phyloP scores from a whole-genome alignment of 2,888 invertebrate genomes.

The Oxycera nigricornis region DNA sequence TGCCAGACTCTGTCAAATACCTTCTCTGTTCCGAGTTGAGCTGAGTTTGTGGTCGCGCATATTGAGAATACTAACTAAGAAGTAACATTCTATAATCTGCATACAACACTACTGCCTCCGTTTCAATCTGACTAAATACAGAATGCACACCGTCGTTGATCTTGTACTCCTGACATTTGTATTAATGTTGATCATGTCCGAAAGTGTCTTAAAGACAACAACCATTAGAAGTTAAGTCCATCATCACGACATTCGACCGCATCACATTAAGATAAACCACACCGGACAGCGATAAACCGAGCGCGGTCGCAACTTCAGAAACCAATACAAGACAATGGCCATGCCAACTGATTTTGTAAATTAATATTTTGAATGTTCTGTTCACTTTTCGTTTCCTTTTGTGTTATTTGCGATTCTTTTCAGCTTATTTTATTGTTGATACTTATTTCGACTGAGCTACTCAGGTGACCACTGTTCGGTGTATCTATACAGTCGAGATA shows the following conservation, averaged over 20 bases:
- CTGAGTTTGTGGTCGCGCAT: too few relatives aligned
- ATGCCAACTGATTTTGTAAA: slow-evolving; percentile 2
- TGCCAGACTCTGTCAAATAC: too few relatives aligned
- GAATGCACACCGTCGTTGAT: background rate
- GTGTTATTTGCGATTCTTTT: too few relatives aligned
- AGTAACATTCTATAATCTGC: too few relatives aligned
- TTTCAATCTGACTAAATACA: background rate
- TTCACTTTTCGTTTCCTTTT: too few relatives aligned
- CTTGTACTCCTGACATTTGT: slow-evolving; percentile 16
- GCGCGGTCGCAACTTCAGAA: background rate
- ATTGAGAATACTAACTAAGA: too few relatives aligned
- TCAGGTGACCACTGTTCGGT: too few relatives aligned
- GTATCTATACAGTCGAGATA: too few relatives aligned
- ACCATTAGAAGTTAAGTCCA: slow-evolving; percentile 45
- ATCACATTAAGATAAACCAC: slow-evolving; percentile 45
- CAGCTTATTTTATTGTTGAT: too few relatives aligned
- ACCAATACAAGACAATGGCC: background rate
- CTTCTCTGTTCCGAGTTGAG: too few relatives aligned
- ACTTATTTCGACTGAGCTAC: too few relatives aligned
- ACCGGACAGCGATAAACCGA: background rate
- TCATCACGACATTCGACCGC: slow-evolving; percentile 45
- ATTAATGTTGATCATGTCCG: slow-evolving; percentile 7
- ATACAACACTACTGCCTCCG: too few relatives aligned
- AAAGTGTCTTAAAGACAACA: slow-evolving; percentile 37
- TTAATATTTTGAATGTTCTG: background rate